phyloP scores from a whole-genome alignment of 2,113 vertebrate species.

The Artemisiospiza belli region DNA sequence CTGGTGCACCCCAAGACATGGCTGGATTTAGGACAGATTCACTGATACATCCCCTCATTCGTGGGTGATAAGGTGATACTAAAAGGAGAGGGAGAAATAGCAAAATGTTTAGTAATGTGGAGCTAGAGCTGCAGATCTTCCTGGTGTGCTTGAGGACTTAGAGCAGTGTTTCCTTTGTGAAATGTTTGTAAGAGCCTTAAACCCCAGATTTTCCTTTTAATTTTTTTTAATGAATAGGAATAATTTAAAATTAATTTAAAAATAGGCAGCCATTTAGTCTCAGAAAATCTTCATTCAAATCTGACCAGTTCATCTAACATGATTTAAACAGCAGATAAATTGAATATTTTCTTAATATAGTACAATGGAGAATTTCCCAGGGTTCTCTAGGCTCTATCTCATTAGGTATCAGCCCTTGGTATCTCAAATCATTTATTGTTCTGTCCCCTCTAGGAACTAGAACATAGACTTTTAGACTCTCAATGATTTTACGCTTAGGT shows the following conservation, averaged over 20 bases:
- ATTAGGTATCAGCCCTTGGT: not conserved
- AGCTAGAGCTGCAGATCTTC: not conserved
- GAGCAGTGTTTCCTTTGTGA: not conserved
- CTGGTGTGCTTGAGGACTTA: not conserved
- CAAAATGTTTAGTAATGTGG: not conserved
- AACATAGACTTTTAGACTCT: not conserved
- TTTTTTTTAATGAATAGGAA: not conserved
- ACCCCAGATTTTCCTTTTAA: not conserved
- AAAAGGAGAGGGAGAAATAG: not conserved
- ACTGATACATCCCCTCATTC: not conserved
- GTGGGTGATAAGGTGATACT: not conserved
- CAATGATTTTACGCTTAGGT: not conserved
- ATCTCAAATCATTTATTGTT: not conserved
- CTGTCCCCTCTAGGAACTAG: not conserved
- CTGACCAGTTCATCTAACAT: not conserved
- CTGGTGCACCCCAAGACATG: rapidly evolving
- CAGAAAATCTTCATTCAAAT: not conserved
- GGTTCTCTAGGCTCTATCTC: not conserved
- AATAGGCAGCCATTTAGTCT: not conserved
- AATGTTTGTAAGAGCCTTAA: not conserved
- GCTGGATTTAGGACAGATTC: not conserved
- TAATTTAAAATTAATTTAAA: not conserved
- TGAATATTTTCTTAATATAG: not conserved
- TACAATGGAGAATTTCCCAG: not conserved
- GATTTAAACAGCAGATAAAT: not conserved